Evolutionary conservation across 2,113 vertebrate species (phyloP), one percentile per base, ranked within the genome.

Genomic region (Echinops telfairi): DNA sequence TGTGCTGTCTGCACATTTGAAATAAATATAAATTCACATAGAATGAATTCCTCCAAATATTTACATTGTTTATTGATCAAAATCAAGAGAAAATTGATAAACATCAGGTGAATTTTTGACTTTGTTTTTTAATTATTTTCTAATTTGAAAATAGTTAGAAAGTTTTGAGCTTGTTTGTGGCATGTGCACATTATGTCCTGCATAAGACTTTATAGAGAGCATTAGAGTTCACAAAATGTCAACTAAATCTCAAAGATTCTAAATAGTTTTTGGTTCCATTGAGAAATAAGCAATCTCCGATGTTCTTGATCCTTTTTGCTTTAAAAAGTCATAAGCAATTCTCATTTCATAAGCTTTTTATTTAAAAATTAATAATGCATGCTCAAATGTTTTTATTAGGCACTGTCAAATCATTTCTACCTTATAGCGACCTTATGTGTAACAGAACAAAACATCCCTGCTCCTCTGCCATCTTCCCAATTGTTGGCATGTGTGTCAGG

Each of bases 41-140:
- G 25, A 68, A 76, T 40, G 31, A 91, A 88, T 12, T 12, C 75
- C 8, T 81, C 27, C 60, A 62, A 27, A 86, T 33, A 1, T 3
- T 93, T 15, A 47, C 83, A 92, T n/a, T 93, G n/a, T 43, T 82
- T 64, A 38, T 33, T 78, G 36, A 27, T 62, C 58, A 76, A 66
- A 79, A 3, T 70, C 23, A 86, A 92, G 6, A 88, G 8, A 86
- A 82, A 84, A 27, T 10, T 47, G 25, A 87, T 8, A 64, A 70
- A 40, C 82, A 83, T 38, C 3, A 86, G 53, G 47, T 43, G 0
- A 2, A 70, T 2, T 33, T 81, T 53, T 40, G 40, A n/a, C n/a
- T n/a, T n/a, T 64, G 11, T 33, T n/a, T 43, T 79, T 9, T 85
- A 90, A 83, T 78, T n/a, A 14, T 83, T 92, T 93, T 95, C 66